Evolutionary conservation across 2,888 invertebrate genomes (phyloP).

Genomic region (Mythimna albipuncta): DNA sequence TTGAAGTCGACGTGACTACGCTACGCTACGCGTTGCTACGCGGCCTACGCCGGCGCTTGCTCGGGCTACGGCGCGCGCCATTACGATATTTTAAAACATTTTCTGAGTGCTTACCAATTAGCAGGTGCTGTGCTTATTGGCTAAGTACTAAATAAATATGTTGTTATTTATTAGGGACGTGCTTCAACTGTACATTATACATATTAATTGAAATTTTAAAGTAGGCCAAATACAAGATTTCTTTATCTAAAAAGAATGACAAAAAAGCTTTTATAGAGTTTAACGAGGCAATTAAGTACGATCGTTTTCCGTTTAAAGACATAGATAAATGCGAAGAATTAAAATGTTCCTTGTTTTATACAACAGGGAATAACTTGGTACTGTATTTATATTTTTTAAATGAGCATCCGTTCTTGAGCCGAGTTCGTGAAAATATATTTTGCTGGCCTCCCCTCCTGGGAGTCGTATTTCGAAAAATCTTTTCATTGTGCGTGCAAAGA

Average conservation of each 20-base stretch:
- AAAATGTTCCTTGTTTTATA: conserved; percentile 40
- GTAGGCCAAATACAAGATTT: neutral
- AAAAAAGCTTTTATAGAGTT: conserved; percentile 11
- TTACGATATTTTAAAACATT: conserved; percentile 54
- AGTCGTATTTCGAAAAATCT: conserved; percentile 50
- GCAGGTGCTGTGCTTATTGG: neutral
- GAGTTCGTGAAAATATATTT: conserved; percentile 44
- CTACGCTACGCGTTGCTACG: conserved; percentile 61
- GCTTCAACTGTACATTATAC: neutral
- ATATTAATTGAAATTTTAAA: neutral
- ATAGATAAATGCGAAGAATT: conserved; percentile 41
- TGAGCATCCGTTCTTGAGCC: conserved; percentile 17
- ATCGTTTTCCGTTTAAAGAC: conserved; percentile 31
- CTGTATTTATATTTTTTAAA: conserved; percentile 53
- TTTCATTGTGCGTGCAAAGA: conserved; percentile 50
- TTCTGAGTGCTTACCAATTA: conserved; percentile 21
- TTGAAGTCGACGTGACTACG: conserved; percentile 19
- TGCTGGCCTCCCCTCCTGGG: conserved; percentile 37
- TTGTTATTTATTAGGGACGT: neutral
- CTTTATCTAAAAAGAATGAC: neutral
- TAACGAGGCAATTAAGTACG: conserved; percentile 20
- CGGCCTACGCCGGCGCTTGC: conserved; percentile 57
- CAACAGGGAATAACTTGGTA: conserved; percentile 51
- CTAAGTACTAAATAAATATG: neutral
- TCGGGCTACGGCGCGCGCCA: conserved; percentile 54